These are phyloP conservation scores for Drosophila bipectinata DNA, from an alignment of 1,140 invertebrate genomes.

Conservation along the genomic window DNA sequence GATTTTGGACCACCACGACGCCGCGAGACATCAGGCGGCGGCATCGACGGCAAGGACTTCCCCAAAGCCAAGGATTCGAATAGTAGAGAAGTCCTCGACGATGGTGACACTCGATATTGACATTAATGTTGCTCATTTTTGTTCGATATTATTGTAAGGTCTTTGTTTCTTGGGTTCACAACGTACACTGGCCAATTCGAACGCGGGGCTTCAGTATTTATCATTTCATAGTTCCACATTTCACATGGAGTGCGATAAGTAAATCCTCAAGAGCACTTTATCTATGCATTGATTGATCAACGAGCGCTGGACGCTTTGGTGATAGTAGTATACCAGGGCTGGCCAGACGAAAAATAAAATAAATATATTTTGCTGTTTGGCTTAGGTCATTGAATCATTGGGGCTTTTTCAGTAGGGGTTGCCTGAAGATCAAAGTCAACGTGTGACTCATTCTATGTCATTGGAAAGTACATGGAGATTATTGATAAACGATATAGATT, in stretches of 20 bases:
- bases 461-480: background rate
- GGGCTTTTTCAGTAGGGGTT: background rate
- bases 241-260: background rate
- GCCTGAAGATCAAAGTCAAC: conserved; percentile 1
- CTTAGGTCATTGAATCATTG: background rate
- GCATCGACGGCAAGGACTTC: conserved; percentile 58
- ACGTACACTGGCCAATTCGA: background rate
- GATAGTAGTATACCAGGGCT: background rate
- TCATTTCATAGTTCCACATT: background rate
- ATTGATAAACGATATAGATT: too few relatives aligned
- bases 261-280: background rate
- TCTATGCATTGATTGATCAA: conserved; percentile 3
- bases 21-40: conserved; percentile 52
- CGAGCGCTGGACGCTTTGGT: background rate
- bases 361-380: background rate
- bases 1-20: conserved; percentile 14
- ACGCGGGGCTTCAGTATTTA: background rate
- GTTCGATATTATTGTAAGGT: background rate
- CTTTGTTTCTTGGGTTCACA: background rate
- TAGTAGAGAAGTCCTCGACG: conserved; percentile 40
- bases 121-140: conserved; percentile 21
- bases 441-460: background rate
- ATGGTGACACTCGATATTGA: conserved; percentile 63
- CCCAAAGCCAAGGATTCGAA: conserved; percentile 41
- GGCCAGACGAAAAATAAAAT: background rate